Percentiles rank a stretch among this genome's conserved stretches.
phyloP scores from a whole-genome alignment of 2,888 invertebrate species.

The Holacanthella duospinosa region DNA sequence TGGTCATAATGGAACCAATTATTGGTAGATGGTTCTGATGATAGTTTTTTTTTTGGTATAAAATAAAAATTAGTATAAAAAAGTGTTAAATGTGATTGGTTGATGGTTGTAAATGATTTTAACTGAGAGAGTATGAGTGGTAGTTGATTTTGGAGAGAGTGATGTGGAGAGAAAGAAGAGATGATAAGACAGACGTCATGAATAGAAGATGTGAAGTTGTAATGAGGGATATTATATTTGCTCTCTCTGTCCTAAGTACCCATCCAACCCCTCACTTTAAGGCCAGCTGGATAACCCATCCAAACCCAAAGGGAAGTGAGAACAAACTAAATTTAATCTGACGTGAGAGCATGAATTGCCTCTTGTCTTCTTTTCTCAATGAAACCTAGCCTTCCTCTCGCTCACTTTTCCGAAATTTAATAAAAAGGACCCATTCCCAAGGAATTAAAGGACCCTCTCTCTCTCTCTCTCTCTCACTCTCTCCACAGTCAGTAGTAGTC shows the following conservation, averaged over 20 bases:
- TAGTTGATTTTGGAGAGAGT: too few relatives aligned
- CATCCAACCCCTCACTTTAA: not conserved
- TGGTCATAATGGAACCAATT: too few relatives aligned
- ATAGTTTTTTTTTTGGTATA: too few relatives aligned
- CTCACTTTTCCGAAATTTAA: not conserved
- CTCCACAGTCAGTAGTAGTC: too few relatives aligned
- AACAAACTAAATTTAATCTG: not conserved
- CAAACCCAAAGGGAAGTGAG: not conserved
- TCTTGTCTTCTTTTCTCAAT: constrained; percentile 2
- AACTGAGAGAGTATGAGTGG: not conserved
- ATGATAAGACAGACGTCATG: not conserved
- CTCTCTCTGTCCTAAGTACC: not conserved
- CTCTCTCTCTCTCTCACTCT: not conserved
- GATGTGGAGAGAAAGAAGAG: not conserved
- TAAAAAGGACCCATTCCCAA: not conserved
- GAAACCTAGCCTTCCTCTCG: not conserved
- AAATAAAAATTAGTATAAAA: not conserved
- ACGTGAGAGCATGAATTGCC: constrained; percentile 6
- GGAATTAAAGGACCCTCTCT: not conserved
- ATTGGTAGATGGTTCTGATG: too few relatives aligned
- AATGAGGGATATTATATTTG: not conserved
- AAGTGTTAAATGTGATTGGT: not conserved
- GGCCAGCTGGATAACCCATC: not conserved
- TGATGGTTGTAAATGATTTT: not conserved
- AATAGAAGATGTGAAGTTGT: too few relatives aligned